Base-by-base conservation (phyloP, 2,113 vertebrate species). In the Archilochus colubris region DNA sequence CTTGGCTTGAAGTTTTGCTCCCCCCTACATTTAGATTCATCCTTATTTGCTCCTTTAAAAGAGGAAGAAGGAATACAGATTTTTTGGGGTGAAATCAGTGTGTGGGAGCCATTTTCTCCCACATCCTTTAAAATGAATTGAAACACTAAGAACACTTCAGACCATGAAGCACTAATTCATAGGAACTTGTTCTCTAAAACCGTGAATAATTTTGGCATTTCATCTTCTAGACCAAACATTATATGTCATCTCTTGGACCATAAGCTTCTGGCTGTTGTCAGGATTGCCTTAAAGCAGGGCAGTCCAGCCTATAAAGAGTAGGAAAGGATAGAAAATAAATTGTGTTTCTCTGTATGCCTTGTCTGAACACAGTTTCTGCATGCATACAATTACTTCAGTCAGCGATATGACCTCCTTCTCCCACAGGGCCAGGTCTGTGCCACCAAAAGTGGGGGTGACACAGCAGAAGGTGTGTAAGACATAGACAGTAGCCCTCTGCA, bases 1-100 rank as follows among this genome's bases (percentile, higher is more conserved):
- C 68, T 89, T 89, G 91, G 73, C 91, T 77, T 64, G 33, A 68
- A 93, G 73, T 80, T 93, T 82, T 86, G 38, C 59, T 93, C 77
- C 63, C 54, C 64, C 51, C 27, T 89, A 86, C 58, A 76, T 89
- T 82, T 83, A 86, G 50, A 67, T 74, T 83, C 84, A 68, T 73
- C 31, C 17, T 81, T 69, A 83, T 81, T 81, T 86, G 55, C 40
- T 59, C 24, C 63, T 83, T 66, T 55, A 51, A 82, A 86, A 54
- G 33, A 83, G 63, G 58, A 83, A 73, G 54, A 68, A 86, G 28
- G 14, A 22, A 82, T 83, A 36, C 68, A 69, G 73, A 89, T 81
- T 86, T 79, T 44, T 44, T 20, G 77, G 81, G 33, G 36, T 57
- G 90, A 91, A 76, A 57, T 88, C 67, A 75, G n/a, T 54, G 25